phyloP scores from a whole-genome alignment of 2,113 vertebrate genomes.

The Etia nguti region DNA sequence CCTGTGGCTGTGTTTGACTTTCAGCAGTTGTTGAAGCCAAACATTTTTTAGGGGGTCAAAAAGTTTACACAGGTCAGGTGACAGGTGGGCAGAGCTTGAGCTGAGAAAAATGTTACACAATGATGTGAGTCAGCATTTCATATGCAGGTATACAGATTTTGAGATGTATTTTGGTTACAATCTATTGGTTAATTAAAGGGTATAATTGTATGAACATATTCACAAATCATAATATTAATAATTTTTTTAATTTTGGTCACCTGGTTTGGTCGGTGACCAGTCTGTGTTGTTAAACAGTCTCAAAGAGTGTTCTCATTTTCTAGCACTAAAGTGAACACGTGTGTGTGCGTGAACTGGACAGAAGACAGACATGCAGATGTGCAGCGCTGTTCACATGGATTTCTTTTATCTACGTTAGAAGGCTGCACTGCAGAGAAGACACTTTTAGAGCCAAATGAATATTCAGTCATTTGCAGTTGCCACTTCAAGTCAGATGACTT shows the following conservation, averaged over 20 bases:
- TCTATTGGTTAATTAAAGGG: background rate
- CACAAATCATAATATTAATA: background rate
- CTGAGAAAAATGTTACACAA: background rate
- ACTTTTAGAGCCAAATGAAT: background rate
- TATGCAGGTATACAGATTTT: background rate
- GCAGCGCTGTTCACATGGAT: background rate
- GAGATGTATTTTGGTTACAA: background rate
- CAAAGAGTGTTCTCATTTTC: background rate
- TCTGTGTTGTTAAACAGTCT: background rate
- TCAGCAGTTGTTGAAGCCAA: background rate
- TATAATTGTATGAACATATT: background rate
- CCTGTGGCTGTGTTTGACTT: background rate
- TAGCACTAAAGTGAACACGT: background rate
- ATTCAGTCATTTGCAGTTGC: background rate
- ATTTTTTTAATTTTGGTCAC: background rate
- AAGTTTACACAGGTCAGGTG: background rate
- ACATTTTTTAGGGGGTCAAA: background rate
- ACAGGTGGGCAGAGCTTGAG: background rate
- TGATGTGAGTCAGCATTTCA: background rate
- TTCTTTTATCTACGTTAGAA: fast-evolving
- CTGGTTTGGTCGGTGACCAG: background rate
- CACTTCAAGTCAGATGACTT: fast-evolving
- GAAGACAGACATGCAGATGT: background rate
- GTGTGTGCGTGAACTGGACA: background rate
- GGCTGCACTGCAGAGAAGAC: background rate